Base-by-base conservation (phyloP, 2,888 invertebrate genomes). In the Dusona sp. region DNA sequence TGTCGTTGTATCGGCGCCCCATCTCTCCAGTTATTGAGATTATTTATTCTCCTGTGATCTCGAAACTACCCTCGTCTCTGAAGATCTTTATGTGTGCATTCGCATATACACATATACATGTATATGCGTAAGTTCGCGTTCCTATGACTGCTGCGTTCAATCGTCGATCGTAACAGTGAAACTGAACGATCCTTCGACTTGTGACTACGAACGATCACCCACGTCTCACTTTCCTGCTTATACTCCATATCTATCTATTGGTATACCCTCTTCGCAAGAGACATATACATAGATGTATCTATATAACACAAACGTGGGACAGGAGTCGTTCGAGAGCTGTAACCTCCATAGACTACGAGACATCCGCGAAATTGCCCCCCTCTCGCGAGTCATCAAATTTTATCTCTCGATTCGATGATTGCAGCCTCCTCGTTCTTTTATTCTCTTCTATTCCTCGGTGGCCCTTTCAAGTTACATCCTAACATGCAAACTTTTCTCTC, bases 151-250 rank as follows among this genome's bases (percentile, higher is more conserved):
- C 77, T 67, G 68, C 77, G 84, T 87, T 84, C 79, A 87, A 87
- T 87, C 84, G 87, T 87, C 79, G 87, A 87, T 87, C 84, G 70
- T 87, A 87, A 87, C 87, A 87, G 84, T 87, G 84, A 87, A 87
- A 87, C 84, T 79, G 82, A 84, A 87, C 87, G 87, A 87, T 87
- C 84, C 79, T 79, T 29, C 82, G 80, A 86, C 83, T 86, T 57
- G 79, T 82, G 82, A 82, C 87, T 87, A 79, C 78, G 74, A 86
- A 84, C 80, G 72, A 84, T 48, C 68, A 42, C 42, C 42, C 42
- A 65, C 57, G 82, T 65, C 78, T 78, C 77, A 48, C 73, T 78
- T 74, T 9, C 16, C 68, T 54, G 38, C 45, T 75, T 70, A 45
- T 68, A 61, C 61, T 70, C 81, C 57, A 57, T 84, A 79, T 79